These are phyloP conservation scores for Hyposoter didymator DNA, from an alignment of 2,888 invertebrate genomes.

Conservation along the genomic window DNA sequence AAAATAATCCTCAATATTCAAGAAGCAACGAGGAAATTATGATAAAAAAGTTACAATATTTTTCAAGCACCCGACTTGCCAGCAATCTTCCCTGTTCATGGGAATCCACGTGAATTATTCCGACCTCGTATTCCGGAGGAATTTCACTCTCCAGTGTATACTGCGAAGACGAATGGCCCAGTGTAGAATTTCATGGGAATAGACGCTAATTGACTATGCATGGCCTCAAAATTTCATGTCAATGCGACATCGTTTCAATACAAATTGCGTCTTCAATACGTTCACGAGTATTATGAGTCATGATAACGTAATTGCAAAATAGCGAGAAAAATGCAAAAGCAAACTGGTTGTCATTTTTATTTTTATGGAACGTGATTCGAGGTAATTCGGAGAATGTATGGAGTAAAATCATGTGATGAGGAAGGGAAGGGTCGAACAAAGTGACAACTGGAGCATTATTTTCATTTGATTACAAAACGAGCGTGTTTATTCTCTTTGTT, in stretches of 20 bases:
- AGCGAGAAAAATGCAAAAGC: not conserved
- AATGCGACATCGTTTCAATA: not conserved
- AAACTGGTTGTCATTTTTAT: not conserved
- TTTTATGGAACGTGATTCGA: not conserved
- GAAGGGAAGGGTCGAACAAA: not conserved
- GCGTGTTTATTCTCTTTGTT: conserved; percentile 56
- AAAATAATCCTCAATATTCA: not conserved
- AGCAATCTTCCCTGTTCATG: not conserved
- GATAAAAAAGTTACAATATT: not conserved
- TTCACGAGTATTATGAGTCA: not conserved
- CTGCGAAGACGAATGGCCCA: not conserved
- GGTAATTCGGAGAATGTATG: not conserved
- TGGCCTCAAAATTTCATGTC: not conserved
- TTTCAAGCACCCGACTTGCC: not conserved
- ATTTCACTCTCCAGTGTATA: not conserved
- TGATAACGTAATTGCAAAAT: not conserved
- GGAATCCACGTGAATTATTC: conserved; percentile 5
- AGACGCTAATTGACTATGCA: not conserved
- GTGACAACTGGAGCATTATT: conserved; percentile 15
- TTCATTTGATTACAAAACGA: conserved; percentile 63
- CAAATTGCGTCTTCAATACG: not conserved
- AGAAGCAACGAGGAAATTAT: not conserved
- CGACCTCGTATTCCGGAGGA: conserved; percentile 10
- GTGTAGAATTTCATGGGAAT: not conserved
- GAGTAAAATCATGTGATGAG: not conserved